Conservation (phyloP, 2,888 invertebrate species). For the Leptothorax acervorum region DNA sequence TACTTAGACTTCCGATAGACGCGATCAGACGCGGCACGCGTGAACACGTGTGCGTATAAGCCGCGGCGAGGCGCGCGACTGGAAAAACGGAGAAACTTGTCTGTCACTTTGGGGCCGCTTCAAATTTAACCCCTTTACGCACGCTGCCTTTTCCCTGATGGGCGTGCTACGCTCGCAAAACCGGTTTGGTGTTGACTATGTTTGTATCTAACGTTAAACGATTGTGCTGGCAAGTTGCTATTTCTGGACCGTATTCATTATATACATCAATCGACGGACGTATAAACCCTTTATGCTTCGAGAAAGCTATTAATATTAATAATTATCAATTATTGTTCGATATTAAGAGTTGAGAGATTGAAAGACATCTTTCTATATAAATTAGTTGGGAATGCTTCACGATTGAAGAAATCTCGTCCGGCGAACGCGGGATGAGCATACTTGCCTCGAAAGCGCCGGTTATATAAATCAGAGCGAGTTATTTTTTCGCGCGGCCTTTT, state of each 20-base stretch:
- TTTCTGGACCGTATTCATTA: neutral
- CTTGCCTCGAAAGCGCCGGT: neutral
- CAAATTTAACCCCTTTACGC: constrained; percentile 27
- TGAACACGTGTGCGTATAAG: neutral
- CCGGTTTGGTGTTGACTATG: constrained; percentile 12
- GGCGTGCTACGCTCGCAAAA: neutral
- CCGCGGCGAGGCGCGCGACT: neutral
- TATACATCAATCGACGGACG: neutral
- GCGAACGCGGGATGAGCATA: neutral
- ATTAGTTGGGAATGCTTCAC: neutral
- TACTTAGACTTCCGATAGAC: constrained; percentile 78
- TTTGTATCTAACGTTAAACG: neutral
- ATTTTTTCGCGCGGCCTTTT: constrained; percentile 38
- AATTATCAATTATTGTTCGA: neutral
- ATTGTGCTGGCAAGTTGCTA: neutral
- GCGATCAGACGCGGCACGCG: neutral
- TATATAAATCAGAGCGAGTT: constrained; percentile 39
- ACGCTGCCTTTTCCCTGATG: neutral
- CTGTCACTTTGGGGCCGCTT: constrained; percentile 24
- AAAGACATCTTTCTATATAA: neutral
- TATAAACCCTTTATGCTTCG: neutral
- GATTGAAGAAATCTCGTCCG: neutral
- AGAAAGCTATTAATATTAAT: neutral
- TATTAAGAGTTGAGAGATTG: neutral
- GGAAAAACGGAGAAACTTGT: constrained; percentile 35